Conservation (phyloP, 1,140 invertebrate genomes). For the Wiebesia pumilae region DNA sequence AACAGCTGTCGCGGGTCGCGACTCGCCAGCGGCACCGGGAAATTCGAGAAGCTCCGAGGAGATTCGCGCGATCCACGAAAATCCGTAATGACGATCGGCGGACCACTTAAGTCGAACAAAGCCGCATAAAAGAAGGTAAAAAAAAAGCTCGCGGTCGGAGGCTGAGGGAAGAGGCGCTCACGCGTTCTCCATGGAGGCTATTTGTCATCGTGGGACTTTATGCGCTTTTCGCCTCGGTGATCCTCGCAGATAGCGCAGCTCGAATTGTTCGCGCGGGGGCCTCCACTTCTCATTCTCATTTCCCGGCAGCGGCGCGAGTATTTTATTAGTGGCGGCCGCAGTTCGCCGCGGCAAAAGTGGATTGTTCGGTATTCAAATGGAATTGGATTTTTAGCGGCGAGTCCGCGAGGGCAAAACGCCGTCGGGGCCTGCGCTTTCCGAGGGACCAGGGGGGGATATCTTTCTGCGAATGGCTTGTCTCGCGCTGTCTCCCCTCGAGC, state of each 20-base stretch:
- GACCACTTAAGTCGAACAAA: too few relatives aligned
- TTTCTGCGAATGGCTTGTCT: constrained; percentile 13
- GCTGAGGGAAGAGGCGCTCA: not conserved
- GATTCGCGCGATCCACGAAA: too few relatives aligned
- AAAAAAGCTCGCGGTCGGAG: not conserved
- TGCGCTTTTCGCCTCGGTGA: constrained; percentile 25
- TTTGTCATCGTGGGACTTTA: constrained; percentile 45
- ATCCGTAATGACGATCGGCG: too few relatives aligned
- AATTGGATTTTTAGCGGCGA: constrained; percentile 38
- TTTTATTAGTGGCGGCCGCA: constrained; percentile 25
- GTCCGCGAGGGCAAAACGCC: not conserved
- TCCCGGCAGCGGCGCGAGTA: not conserved
- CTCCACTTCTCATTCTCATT: constrained; percentile 1
- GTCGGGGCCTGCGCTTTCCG: not conserved
- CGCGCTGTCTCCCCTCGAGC: not conserved
- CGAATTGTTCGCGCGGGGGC: constrained; percentile 12
- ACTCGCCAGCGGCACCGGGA: too few relatives aligned
- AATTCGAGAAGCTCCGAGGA: too few relatives aligned
- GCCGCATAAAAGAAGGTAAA: not conserved
- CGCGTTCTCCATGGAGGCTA: not conserved
- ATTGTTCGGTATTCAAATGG: constrained; percentile 49
- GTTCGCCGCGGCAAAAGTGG: constrained; percentile 21
- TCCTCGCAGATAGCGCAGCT: constrained; percentile 30
- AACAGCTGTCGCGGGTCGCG: too few relatives aligned
- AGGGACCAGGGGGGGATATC: not conserved